Evolutionary conservation across 1,140 invertebrate genomes (phyloP), one percentile per base, ranked within the genome.

Genomic region (Hormaphis cornu): DNA sequence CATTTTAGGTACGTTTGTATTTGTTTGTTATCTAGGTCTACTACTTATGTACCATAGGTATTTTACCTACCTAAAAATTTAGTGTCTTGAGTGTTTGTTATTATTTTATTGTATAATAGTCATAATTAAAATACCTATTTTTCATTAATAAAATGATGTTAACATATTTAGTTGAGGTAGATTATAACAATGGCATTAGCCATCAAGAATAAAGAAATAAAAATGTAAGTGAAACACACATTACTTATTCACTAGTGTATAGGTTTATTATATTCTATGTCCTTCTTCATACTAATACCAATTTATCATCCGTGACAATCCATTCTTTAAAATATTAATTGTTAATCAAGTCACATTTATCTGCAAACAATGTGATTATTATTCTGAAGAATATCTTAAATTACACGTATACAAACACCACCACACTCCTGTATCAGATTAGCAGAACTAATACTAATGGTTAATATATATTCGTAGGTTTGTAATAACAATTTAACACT

Each of bases 291-390:
- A 54, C 16, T 33, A 54, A 54, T 18, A 58, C 24, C 20, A 58
- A 58, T 58, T 56, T 56, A 58, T 35, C 20, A 58, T 37, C 22
- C 24, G 33, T 20, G 30, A 46, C 24, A 46, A 12, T 44, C 35
- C 14, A 46, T 63, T 9, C 40, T 46, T 6, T 46, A n/a, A 24
- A 63, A 30, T 46, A 63, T 63, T 63, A 63, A 63, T 63, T 63
- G 26, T 63, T 63, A 63, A 63, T 63, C 40, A 63, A 63, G 24
- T 63, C 58, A 63, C 40, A 63, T 63, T 63, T 63, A 46, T 46
- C 40, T 46, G 24, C 40, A 12, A 16, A 1, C 16, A 26, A 30
- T 44, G 24, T 61, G 28, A 63, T 63, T 63, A 63, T 63, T 44
- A 63, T 63, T 63, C 58, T 44, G 44, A 63, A 20, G 40, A 30